These are phyloP conservation scores for Cynodonichthys magdalenae DNA, from an alignment of 2,797 vertebrate species.

Conservation along the genomic window DNA sequence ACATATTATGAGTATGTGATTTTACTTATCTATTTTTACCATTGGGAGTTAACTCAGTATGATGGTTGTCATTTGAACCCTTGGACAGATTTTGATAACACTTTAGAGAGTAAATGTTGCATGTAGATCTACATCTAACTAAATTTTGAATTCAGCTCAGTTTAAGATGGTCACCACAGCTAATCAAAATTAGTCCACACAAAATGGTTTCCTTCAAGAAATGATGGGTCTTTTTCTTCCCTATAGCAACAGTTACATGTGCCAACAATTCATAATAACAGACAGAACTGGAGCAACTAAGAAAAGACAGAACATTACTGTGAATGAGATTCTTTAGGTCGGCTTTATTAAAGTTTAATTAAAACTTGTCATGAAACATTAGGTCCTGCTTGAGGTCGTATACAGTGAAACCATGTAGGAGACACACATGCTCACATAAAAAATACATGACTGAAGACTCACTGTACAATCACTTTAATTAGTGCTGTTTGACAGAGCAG, in stretches of 20 bases:
- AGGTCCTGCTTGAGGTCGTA: neutral
- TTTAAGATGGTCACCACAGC: too few relatives aligned
- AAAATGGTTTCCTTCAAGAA: neutral
- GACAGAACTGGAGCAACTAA: neutral
- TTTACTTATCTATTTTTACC: too few relatives aligned
- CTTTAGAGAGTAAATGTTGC: too few relatives aligned
- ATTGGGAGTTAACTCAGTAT: too few relatives aligned
- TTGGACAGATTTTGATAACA: too few relatives aligned
- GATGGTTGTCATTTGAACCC: too few relatives aligned
- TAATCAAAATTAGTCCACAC: neutral
- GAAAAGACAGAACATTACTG: slow-evolving; percentile 8
- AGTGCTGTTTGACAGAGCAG: slow-evolving; percentile 35
- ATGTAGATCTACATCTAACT: too few relatives aligned
- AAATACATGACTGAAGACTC: slow-evolving; percentile 9
- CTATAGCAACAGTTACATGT: neutral
- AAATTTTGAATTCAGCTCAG: too few relatives aligned
- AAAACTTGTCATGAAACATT: neutral
- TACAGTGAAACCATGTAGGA: neutral
- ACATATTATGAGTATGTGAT: too few relatives aligned
- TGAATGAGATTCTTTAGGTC: neutral
- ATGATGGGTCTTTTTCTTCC: neutral
- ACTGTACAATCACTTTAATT: slow-evolving; percentile 37
- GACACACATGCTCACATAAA: neutral
- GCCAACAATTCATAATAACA: slow-evolving; percentile 17
- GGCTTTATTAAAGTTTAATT: neutral